phyloP scores from a whole-genome alignment of 2,113 vertebrate genomes.

The Macquaria australasica region DNA sequence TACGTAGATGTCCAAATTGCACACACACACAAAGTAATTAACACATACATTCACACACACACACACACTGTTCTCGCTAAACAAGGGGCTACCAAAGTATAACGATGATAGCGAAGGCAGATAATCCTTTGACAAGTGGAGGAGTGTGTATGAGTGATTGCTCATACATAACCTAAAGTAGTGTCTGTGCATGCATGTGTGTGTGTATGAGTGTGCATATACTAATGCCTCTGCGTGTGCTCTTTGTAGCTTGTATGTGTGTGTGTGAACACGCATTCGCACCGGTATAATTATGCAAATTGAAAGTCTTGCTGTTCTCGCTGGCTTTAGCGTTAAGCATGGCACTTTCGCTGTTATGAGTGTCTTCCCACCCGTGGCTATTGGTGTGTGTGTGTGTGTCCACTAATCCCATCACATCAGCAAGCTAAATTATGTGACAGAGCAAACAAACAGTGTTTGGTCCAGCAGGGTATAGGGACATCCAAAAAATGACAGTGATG shows the following conservation, averaged over 20 bases:
- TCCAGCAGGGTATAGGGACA: conserved; percentile 27
- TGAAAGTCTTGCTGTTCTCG: conserved; percentile 48
- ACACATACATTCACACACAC: neutral
- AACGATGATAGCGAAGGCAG: conserved; percentile 9
- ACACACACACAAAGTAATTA: neutral
- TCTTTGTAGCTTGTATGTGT: conserved; percentile 17
- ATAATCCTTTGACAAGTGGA: conserved; percentile 18
- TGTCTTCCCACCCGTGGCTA: conserved; percentile 45
- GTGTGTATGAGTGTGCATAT: conserved; percentile 1
- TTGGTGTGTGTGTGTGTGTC: conserved; percentile 1
- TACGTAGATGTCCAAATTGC: neutral
- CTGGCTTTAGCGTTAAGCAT: conserved; percentile 52
- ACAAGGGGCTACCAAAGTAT: neutral
- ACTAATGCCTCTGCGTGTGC: neutral
- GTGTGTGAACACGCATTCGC: conserved; percentile 42
- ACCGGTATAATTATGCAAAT: conserved; percentile 65
- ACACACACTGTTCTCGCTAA: neutral
- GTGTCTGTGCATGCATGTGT: neutral
- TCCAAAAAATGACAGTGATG: conserved; percentile 29
- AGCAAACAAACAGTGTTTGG: conserved; percentile 51
- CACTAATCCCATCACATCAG: conserved; percentile 57
- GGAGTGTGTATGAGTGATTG: neutral
- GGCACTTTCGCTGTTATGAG: conserved; percentile 52
- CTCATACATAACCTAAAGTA: conserved; percentile 4
- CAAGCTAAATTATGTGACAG: conserved; percentile 58